phyloP scores from a whole-genome alignment of 2,888 invertebrate genomes.

The Drosophila nigricruria region DNA sequence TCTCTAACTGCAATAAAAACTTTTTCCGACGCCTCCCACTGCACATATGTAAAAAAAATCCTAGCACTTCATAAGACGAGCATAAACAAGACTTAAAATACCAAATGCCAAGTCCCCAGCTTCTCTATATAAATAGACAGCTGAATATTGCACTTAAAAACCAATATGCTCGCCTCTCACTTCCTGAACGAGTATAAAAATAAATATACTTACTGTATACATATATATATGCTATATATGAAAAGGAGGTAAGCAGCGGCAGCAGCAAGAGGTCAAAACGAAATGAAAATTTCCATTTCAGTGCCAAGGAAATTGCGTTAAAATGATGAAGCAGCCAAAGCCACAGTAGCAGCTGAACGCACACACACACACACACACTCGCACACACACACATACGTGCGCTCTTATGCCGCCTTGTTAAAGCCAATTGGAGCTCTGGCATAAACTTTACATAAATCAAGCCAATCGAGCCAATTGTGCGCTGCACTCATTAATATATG shows the following conservation, averaged over 20 bases:
- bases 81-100: neutral
- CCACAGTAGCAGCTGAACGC: slow-evolving; percentile 10
- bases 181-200: neutral
- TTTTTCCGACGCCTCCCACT: neutral
- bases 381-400: slow-evolving; percentile 3
- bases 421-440: slow-evolving; percentile 1
- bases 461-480: slow-evolving; percentile 16
- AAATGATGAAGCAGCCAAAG: slow-evolving; percentile 64
- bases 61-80: neutral
- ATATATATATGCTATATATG: slow-evolving; percentile 2
- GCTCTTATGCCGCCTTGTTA: neutral
- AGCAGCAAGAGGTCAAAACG: slow-evolving; percentile 39
- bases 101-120: neutral
- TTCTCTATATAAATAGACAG: neutral
- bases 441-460: slow-evolving; percentile 56
- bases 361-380: neutral
- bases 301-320: slow-evolving; percentile 69
- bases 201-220: slow-evolving; percentile 5
- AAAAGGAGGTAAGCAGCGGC: slow-evolving; percentile 8
- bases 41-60: neutral
- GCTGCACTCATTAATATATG: slow-evolving; percentile 39
- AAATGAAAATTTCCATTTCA: slow-evolving; percentile 67
- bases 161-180: neutral
- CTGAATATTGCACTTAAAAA: neutral
- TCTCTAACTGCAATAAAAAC: neutral